These are phyloP conservation scores for Apis mellifera DNA, from an alignment of 1,140 invertebrate genomes.

Conservation along the genomic window Amel_HAv3.1 CM009932.2:3161501-3162000, in stretches of 20 bases:
- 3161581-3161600: too few species aligned
- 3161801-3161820: neutral
- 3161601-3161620: too few species aligned
- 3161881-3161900: conserved; percentile 12
- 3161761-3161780: neutral
- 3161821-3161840: neutral
- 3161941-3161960: conserved; percentile 4
- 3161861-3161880: conserved; percentile 4
- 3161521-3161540: too few species aligned
- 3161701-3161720: too few species aligned
- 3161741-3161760: too few species aligned
- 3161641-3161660: too few species aligned
- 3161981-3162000: neutral
- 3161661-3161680: too few species aligned
- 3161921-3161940: conserved; percentile 14
- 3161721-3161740: too few species aligned
- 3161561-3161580: too few species aligned
- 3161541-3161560: too few species aligned
- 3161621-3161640: too few species aligned
- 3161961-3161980: neutral
- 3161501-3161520: neutral
- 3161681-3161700: too few species aligned
- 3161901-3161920: conserved; percentile 30
- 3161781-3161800: neutral
- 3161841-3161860: neutral